Evolutionary conservation across 1,140 invertebrate genomes (phyloP), one percentile per base, ranked within the genome.

Genomic region (honey bee (Apis mellifera)): DNA sequence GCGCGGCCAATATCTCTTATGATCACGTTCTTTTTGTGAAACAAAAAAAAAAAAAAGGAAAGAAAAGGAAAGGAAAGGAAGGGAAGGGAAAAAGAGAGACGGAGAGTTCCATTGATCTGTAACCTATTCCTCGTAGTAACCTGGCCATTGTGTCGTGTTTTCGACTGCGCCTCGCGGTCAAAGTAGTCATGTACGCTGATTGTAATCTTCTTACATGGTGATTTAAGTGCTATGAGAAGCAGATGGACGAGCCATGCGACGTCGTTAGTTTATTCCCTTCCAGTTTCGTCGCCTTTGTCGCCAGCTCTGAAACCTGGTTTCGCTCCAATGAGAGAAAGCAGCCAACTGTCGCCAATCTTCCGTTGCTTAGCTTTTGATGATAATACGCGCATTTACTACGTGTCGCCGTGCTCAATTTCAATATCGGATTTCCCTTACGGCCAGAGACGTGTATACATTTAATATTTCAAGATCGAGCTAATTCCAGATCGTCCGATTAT

Each of bases 131-230:
- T 80, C 54, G 69, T 84, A 74, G 86, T 55, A 64, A 0, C 32
- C 68, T 42, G 50, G n/a, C 82, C 50, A 83, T 88, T 84, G 86
- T 86, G 71, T 78, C 23, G 60, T 68, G 57, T 84, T 86, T 86
- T 89, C 68, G 74, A 75, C n/a, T 62, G 62, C 64, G 60, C 68
- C 65, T 57, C 26, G 60, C 26, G 60, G 32, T 72, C 72, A 59
- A 75, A 86, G 77, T 74, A 83, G 69, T 83, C 78, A 66, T 70
- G 78, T 82, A 82, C 78, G 72, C 75, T 90, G 88, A 90, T 90
- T 90, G 82, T 90, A 90, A 90, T 90, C 89, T 90, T 85, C 87
- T 87, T 85, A 87, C 73, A 77, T 48, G 17, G 72, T 86, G 88
- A 90, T 89, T 89, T 82, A 87, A 76, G 79, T 69, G 72, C 66